Percentiles rank a stretch among this genome's conserved stretches.
Conservation (phyloP, 2,797 vertebrate genomes). For the Thamnophis elegans region DNA sequence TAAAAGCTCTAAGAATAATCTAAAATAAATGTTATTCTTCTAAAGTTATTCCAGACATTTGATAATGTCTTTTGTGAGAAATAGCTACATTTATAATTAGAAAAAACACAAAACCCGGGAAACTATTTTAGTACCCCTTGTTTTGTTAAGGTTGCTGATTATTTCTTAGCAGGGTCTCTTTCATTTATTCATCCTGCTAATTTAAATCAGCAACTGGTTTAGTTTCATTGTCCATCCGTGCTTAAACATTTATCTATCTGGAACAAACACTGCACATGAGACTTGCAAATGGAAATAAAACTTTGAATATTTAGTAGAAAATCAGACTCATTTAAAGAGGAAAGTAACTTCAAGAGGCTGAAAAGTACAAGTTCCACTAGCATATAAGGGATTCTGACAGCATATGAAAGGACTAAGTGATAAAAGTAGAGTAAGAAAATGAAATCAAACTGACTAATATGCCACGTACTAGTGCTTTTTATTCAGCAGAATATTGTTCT, state of each 20-base stretch:
- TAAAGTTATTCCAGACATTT: slow-evolving; percentile 72
- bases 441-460: not conserved
- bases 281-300: slow-evolving; percentile 20
- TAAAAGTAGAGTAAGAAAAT: not conserved
- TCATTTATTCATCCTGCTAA: slow-evolving; percentile 63
- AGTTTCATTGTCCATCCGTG: slow-evolving; percentile 39
- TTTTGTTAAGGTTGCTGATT: slow-evolving; percentile 72
- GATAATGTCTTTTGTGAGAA: slow-evolving; percentile 71
- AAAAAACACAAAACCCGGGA: slow-evolving; percentile 56
- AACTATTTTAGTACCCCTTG: slow-evolving; percentile 68
- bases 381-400: not conserved
- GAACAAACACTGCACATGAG: slow-evolving; percentile 25
- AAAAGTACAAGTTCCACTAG: not conserved
- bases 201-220: slow-evolving; percentile 63
- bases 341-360: not conserved
- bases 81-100: slow-evolving; percentile 71
- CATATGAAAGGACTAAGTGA: not conserved
- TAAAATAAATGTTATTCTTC: slow-evolving; percentile 69
- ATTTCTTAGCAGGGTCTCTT: slow-evolving; percentile 70
- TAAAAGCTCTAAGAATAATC: slow-evolving; percentile 69
- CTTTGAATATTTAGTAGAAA: slow-evolving; percentile 34
- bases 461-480: not conserved
- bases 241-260: slow-evolving; percentile 53
- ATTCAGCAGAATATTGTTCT: not conserved
- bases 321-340: slow-evolving; percentile 28